These are phyloP conservation scores for Amblyornis subalaris DNA, from an alignment of 2,113 vertebrate genomes.

Conservation along the genomic window DNA sequence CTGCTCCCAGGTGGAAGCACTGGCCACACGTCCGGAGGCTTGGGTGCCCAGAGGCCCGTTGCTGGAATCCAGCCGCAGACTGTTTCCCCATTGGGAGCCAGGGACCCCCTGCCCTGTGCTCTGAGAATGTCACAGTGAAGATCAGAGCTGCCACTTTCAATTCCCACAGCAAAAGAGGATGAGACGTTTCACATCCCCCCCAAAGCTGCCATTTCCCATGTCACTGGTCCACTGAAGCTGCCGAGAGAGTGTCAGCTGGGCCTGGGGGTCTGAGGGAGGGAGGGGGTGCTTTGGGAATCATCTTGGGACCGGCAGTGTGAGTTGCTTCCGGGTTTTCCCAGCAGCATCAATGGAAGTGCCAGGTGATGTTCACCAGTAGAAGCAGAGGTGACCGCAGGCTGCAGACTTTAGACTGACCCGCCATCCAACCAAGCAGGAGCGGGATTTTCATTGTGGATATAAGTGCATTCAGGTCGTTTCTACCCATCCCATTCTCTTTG, in stretches of 20 bases:
- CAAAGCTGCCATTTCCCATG: background rate
- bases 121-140: rapidly evolving
- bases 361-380: background rate
- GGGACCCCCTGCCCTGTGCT: background rate
- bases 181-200: background rate
- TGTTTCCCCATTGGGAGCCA: rapidly evolving
- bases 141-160: background rate
- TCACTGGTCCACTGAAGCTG: background rate
- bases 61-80: background rate
- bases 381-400: background rate
- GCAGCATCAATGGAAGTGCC: background rate
- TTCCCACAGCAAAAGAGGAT: background rate
- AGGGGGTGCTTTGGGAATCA: background rate
- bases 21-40: rapidly evolving
- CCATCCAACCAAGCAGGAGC: background rate
- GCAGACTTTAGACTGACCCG: background rate
- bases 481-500: background rate
- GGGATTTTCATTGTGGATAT: background rate
- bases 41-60: background rate
- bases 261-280: rapidly evolving
- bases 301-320: background rate
- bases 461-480: background rate
- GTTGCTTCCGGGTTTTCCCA: background rate
- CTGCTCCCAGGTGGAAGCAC: background rate
- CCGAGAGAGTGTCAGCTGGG: background rate